Evolutionary conservation across 1,140 invertebrate genomes (phyloP).

Genomic region (Ostrea denselamellosa): DNA sequence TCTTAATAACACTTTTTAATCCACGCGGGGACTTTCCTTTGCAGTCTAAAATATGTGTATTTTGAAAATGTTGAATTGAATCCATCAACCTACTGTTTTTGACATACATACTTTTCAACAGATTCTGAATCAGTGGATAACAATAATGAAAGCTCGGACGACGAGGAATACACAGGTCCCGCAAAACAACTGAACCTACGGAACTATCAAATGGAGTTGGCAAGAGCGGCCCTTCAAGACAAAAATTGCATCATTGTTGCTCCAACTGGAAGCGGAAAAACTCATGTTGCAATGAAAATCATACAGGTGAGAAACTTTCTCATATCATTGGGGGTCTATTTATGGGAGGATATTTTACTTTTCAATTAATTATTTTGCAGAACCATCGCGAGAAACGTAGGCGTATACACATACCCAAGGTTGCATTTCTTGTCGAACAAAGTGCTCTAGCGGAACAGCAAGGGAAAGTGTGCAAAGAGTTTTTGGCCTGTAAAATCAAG

Average conservation of each 20-base stretch:
- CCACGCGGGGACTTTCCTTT: too few species aligned
- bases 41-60: too few species aligned
- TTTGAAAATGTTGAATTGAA: too few species aligned
- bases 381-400: conserved; percentile 52
- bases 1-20: not conserved
- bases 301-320: conserved; percentile 45
- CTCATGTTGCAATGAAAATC: conserved; percentile 66
- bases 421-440: conserved; percentile 73
- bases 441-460: conserved; percentile 74
- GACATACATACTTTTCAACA: not conserved
- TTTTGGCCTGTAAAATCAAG: conserved; percentile 56
- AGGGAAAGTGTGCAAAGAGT: conserved; percentile 62
- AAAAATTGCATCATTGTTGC: conserved; percentile 66
- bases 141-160: not conserved
- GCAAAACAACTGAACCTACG: conserved; percentile 27
- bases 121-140: not conserved
- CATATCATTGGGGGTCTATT: too few species aligned
- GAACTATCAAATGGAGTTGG: conserved; percentile 65
- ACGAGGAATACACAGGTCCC: not conserved
- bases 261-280: conserved; percentile 70
- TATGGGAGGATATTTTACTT: too few species aligned
- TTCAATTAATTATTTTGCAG: not conserved
- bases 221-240: conserved; percentile 53
- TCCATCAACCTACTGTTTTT: too few species aligned
- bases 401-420: conserved; percentile 56